These are phyloP conservation scores for Tipula helvola DNA, from an alignment of 2,888 invertebrate species.

Conservation along the genomic window DNA sequence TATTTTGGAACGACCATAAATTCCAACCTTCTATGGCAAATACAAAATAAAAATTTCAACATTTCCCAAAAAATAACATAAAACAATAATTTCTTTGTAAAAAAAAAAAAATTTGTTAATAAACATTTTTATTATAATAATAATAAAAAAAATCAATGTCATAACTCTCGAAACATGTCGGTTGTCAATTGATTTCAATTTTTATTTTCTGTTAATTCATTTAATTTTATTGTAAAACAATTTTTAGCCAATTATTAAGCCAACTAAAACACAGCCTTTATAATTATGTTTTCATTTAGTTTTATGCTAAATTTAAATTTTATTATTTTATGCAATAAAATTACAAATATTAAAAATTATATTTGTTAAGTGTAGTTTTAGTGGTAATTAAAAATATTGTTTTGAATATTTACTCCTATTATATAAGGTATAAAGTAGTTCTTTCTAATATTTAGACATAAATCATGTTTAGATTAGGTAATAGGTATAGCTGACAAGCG, in stretches of 20 bases:
- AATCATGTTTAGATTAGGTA: background rate
- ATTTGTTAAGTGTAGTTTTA: background rate
- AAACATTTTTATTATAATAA: background rate
- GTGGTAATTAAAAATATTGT: background rate
- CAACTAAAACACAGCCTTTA: background rate
- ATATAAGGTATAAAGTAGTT: background rate
- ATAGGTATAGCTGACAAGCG: background rate
- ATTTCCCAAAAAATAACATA: background rate
- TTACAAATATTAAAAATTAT: background rate
- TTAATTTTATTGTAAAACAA: background rate
- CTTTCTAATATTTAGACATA: background rate
- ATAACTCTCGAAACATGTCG: background rate
- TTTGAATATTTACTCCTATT: background rate
- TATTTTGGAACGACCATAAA: background rate
- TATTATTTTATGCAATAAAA: background rate
- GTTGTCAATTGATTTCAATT: background rate
- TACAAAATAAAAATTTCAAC: background rate
- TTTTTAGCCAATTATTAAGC: background rate
- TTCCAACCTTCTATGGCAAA: background rate
- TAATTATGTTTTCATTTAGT: background rate
- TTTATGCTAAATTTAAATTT: background rate
- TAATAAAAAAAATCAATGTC: background rate
- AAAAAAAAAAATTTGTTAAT: background rate
- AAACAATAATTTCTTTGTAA: background rate
- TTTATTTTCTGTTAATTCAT: background rate